Evolutionary conservation across 2,113 vertebrate genomes (phyloP).

Genomic region (Micronycteris hirsuta): DNA sequence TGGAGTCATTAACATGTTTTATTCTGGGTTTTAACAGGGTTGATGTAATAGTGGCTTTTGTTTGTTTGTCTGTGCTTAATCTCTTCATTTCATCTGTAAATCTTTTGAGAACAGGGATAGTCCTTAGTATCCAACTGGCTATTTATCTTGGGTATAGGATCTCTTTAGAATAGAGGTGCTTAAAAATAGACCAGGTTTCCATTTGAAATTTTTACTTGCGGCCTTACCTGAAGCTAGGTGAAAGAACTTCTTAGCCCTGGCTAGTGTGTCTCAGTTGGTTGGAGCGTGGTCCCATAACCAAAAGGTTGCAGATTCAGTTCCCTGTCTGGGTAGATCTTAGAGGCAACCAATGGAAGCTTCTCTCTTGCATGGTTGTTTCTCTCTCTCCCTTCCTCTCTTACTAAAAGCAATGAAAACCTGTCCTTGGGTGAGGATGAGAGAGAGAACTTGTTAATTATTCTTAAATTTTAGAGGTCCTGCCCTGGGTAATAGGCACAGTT

Average conservation of each 20-base stretch:
- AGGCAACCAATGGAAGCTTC: too few species aligned
- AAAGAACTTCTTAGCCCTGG: background rate
- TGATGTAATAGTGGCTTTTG: background rate
- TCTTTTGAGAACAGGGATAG: background rate
- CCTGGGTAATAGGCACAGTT: background rate
- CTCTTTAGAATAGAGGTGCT: background rate
- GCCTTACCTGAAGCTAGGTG: background rate
- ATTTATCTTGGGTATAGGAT: background rate
- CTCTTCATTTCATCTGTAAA: background rate
- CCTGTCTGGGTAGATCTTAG: too few species aligned
- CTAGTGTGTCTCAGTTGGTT: too few species aligned
- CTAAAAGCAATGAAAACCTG: too few species aligned
- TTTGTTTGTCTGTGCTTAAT: background rate
- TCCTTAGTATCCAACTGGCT: background rate
- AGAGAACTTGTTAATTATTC: background rate
- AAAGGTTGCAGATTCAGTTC: too few species aligned
- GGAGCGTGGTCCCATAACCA: too few species aligned
- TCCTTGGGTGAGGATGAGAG: too few species aligned
- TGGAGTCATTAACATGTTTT: background rate
- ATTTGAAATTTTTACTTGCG: background rate
- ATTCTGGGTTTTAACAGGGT: background rate
- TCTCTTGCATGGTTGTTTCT: too few species aligned
- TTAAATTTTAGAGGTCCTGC: background rate
- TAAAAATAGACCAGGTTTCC: background rate
- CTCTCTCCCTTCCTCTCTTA: too few species aligned